phyloP scores from a whole-genome alignment of 2,113 vertebrate species.

The Rhipidura dahli region DNA sequence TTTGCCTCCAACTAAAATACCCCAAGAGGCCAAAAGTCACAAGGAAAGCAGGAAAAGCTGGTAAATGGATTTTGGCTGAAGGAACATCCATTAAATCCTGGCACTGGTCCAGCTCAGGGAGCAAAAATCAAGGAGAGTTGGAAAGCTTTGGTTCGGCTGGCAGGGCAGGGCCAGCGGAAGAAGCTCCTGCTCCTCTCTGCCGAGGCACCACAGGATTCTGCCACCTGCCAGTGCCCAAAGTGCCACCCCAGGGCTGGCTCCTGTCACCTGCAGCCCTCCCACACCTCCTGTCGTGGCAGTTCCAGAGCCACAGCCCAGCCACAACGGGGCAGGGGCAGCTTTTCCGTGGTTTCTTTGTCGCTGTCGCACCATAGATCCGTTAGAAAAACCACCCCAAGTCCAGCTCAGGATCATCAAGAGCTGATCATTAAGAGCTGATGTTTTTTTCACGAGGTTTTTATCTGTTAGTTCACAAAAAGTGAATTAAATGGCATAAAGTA shows the following conservation, averaged over 20 bases:
- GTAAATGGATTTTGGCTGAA: neutral
- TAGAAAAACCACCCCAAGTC: too few relatives aligned
- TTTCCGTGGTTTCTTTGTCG: neutral
- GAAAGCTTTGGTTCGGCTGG: neutral
- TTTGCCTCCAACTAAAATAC: conserved; percentile 9
- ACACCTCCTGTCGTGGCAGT: rapidly evolving
- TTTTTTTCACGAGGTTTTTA: too few relatives aligned
- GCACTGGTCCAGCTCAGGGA: neutral
- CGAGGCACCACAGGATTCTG: neutral
- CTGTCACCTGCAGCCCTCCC: neutral
- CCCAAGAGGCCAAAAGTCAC: neutral
- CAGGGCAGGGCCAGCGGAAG: neutral
- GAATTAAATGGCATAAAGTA: too few relatives aligned
- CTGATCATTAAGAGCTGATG: too few relatives aligned
- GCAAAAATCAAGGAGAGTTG: neutral
- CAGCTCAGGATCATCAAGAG: too few relatives aligned
- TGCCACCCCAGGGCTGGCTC: neutral
- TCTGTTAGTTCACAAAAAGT: too few relatives aligned
- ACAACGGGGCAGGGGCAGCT: rapidly evolving
- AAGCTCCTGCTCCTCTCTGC: neutral
- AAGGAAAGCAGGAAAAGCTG: neutral
- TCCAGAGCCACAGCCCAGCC: neutral
- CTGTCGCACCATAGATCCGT: too few relatives aligned
- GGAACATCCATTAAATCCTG: neutral
- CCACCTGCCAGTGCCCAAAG: neutral